Evolutionary conservation across 2,113 vertebrate genomes (phyloP).

Genomic region (Ammodramus savannarum): DNA sequence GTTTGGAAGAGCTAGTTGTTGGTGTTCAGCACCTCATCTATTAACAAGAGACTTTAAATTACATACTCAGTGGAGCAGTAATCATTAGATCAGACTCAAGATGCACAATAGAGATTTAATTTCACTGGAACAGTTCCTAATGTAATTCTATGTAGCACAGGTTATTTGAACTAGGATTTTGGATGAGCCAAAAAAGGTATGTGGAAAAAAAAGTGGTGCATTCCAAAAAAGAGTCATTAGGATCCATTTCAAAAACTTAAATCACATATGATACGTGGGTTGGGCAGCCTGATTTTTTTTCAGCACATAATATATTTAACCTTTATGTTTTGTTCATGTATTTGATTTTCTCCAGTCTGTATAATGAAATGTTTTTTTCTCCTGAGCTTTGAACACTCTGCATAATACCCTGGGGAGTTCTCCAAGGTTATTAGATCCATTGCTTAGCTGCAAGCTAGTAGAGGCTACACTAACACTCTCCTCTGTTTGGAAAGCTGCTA

Average conservation of each 20-base stretch:
- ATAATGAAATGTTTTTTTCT: constrained; percentile 33
- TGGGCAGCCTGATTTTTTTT: not conserved
- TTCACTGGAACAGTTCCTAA: constrained; percentile 51
- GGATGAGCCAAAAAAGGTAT: not conserved
- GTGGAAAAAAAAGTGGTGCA: not conserved
- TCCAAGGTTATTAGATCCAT: constrained; percentile 60
- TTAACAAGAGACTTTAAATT: constrained; percentile 58
- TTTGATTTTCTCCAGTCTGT: constrained; percentile 44
- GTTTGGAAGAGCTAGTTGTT: constrained; percentile 11
- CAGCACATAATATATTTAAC: constrained; percentile 6
- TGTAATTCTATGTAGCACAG: constrained; percentile 13
- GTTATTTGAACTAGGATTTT: constrained; percentile 29
- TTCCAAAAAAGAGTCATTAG: not conserved
- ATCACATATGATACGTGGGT: not conserved
- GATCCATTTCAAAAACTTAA: not conserved
- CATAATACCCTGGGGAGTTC: constrained; percentile 24
- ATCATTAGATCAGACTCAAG: constrained; percentile 41
- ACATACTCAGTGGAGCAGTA: constrained; percentile 37
- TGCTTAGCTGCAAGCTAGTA: constrained; percentile 38
- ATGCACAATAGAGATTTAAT: constrained; percentile 52
- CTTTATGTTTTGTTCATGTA: constrained; percentile 21
- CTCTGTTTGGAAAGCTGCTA: constrained; percentile 20
- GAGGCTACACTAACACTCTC: not conserved
- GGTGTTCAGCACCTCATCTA: constrained; percentile 44
- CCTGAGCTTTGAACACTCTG: not conserved